These are phyloP conservation scores for Menidia beryllina DNA, from an alignment of 2,113 vertebrate genomes.

Conservation along the genomic window DNA sequence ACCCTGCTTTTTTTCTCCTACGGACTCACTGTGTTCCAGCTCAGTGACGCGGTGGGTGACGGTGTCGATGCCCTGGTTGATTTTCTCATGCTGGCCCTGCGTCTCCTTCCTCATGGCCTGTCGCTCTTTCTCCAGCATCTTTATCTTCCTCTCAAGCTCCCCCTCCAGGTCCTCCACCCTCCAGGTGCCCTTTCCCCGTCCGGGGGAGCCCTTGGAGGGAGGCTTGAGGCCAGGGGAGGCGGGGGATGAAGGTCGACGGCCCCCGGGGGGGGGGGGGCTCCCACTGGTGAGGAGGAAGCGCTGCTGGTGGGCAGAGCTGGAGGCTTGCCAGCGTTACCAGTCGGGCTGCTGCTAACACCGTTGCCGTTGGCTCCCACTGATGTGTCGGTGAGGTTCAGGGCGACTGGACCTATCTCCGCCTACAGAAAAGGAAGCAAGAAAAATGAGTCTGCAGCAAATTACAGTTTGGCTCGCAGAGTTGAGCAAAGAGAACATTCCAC, in stretches of 20 bases:
- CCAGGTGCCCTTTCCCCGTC: conserved; percentile 81
- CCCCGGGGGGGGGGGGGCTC: conserved; percentile 23
- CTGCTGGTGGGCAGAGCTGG: conserved; percentile 32
- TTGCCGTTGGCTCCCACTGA: conserved; percentile 5
- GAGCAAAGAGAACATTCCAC: not conserved
- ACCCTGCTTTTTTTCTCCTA: not conserved
- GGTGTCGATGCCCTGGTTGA: conserved; percentile 89
- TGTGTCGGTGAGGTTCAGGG: conserved; percentile 80
- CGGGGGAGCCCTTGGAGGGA: conserved; percentile 48
- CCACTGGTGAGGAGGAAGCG: conserved; percentile 34
- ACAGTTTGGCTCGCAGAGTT: not conserved
- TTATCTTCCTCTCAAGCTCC: conserved; percentile 92
- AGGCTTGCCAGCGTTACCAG: conserved; percentile 30
- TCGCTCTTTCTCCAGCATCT: conserved; percentile 92
- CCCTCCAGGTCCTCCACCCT: conserved; percentile 94
- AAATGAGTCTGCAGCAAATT: not conserved
- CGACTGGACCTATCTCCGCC: conserved; percentile 84
- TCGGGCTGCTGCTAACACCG: not conserved
- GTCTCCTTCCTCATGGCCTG: conserved; percentile 83
- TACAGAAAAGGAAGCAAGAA: conserved; percentile 43
- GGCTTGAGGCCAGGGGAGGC: conserved; percentile 47
- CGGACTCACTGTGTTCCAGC: conserved; percentile 91
- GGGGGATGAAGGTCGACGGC: conserved; percentile 53
- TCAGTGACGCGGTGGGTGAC: conserved; percentile 87
- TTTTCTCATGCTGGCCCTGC: conserved; percentile 87